Conservation (phyloP, 2,113 vertebrate species). For the Alectura lathami region DNA sequence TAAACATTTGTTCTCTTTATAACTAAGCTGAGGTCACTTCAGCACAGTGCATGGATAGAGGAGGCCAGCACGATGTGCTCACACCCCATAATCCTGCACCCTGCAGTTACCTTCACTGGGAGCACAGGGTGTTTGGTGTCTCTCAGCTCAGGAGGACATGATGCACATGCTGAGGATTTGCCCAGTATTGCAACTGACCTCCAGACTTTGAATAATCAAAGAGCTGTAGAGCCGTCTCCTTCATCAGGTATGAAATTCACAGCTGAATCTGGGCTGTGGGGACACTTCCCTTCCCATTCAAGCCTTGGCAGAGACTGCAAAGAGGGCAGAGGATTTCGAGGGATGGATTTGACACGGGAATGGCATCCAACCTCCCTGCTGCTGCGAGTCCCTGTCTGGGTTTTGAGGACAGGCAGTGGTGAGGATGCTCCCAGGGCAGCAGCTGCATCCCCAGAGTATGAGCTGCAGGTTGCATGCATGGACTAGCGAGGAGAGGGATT, state of each 20-base stretch:
- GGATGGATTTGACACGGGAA: neutral
- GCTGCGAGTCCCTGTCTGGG: neutral
- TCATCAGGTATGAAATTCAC: neutral
- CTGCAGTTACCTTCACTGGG: neutral
- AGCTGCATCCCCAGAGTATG: neutral
- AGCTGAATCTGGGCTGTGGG: rapidly evolving
- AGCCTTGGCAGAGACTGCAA: neutral
- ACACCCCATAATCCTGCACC: neutral
- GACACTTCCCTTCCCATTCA: neutral
- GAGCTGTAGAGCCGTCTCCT: neutral
- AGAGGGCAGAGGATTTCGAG: neutral
- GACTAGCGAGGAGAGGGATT: neutral
- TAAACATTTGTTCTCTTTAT: neutral
- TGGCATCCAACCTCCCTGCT: too few species aligned
- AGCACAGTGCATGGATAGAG: neutral
- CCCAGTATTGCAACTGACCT: neutral
- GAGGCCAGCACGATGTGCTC: neutral
- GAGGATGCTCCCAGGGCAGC: neutral
- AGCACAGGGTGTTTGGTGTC: rapidly evolving
- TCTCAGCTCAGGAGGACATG: neutral
- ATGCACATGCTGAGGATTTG: neutral
- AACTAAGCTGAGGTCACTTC: neutral
- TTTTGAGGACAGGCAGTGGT: neutral
- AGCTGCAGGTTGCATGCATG: neutral
- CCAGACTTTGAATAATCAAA: neutral